These are phyloP conservation scores for Bombus difficillimus DNA, from an alignment of 1,140 invertebrate genomes.

Conservation along the genomic window DNA sequence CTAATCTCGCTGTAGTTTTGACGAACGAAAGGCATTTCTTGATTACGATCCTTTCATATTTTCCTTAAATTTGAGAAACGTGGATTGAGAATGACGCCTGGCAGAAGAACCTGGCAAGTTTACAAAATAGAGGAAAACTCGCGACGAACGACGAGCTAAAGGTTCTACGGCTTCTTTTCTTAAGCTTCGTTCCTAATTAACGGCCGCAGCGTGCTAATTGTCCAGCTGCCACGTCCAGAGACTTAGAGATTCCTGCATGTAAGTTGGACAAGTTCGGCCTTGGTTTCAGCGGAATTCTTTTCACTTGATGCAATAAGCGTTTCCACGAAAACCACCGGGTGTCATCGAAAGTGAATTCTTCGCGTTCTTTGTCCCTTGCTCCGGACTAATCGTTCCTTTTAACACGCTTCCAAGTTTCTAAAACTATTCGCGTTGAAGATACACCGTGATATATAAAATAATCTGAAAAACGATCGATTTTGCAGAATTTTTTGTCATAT, in stretches of 20 bases:
- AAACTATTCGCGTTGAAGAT: not conserved
- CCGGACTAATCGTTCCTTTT: constrained; percentile 9
- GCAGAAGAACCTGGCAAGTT: not conserved
- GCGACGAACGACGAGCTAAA: constrained; percentile 10
- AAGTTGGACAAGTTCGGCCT: constrained; percentile 43
- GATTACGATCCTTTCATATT: too few species aligned
- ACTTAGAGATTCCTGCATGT: constrained; percentile 50
- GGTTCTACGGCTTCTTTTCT: constrained; percentile 35
- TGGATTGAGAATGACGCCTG: too few species aligned
- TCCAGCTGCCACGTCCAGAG: constrained; percentile 52
- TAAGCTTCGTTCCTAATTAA: constrained; percentile 71
- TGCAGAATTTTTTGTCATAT: too few species aligned
- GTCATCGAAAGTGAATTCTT: constrained; percentile 52
- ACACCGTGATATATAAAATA: not conserved
- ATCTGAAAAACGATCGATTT: too few species aligned
- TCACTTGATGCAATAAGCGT: constrained; percentile 30
- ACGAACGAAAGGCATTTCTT: too few species aligned
- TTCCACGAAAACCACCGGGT: constrained; percentile 51
- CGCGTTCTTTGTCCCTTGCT: not conserved
- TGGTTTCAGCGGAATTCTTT: constrained; percentile 51
- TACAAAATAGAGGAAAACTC: constrained; percentile 44
- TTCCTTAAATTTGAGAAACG: not conserved
- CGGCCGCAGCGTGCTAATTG: constrained; percentile 66
- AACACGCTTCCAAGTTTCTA: not conserved
- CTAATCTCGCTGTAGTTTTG: too few species aligned